Conservation (phyloP, 1,140 invertebrate genomes). For the Listronotus bonariensis region DNA sequence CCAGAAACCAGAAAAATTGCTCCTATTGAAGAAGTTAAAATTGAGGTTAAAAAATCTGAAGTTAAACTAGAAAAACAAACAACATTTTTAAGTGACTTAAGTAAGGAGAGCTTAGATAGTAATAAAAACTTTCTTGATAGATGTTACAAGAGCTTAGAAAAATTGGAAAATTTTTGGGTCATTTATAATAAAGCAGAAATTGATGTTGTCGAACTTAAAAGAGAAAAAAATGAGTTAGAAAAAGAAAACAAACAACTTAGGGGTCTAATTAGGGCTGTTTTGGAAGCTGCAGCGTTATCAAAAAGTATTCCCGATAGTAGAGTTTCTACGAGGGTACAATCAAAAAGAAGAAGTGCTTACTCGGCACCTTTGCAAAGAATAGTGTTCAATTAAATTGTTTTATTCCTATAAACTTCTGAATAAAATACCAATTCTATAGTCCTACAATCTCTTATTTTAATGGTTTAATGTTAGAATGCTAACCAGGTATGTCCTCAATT, state of each 20-base stretch:
- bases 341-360: conserved; percentile 30
- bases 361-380: conserved; percentile 41
- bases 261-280: conserved; percentile 41
- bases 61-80: background rate
- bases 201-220: conserved; percentile 42
- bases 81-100: background rate
- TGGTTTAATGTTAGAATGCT: background rate
- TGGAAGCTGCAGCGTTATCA: conserved; percentile 45
- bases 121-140: conserved; percentile 21
- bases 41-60: conserved; percentile 15
- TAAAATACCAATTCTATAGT: background rate
- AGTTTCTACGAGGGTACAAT: conserved; percentile 33
- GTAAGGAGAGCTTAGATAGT: background rate
- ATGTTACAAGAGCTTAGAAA: conserved; percentile 37
- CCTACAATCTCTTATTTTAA: background rate
- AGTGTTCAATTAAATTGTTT: conserved; percentile 13
- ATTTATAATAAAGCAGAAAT: conserved; percentile 47
- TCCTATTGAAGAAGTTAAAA: conserved; percentile 16
- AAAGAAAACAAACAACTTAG: conserved; percentile 48
- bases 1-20: conserved; percentile 16
- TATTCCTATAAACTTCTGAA: background rate
- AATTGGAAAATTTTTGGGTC: conserved; percentile 46
- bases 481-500: no score
- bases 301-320: conserved; percentile 33
- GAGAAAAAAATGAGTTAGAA: conserved; percentile 41